A percentile compares a stretch with the other conserved stretches of the same genome.
Conservation (phyloP, 35 echinoderm and acorn worm genomes). For the Lytechinus variegatus region DNA sequence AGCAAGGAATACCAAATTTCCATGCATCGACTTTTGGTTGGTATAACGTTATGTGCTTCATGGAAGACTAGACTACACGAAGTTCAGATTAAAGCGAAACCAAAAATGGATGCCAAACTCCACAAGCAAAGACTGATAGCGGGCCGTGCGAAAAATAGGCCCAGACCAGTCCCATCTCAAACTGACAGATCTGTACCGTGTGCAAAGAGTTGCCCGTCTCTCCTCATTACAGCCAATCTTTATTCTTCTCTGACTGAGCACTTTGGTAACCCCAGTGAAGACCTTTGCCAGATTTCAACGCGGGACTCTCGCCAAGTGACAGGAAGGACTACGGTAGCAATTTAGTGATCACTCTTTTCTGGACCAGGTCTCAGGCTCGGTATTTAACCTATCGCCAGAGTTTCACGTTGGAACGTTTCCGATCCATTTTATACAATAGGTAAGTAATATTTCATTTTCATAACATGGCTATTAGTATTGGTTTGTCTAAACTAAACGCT, state of each 20-base stretch:
- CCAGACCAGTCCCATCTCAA: background rate
- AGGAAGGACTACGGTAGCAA: background rate
- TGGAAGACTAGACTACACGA: background rate
- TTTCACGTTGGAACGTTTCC: too few species aligned
- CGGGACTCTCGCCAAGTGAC: background rate
- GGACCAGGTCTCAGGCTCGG: background rate
- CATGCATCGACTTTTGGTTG: background rate
- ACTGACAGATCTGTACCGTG: background rate
- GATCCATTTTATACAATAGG: too few species aligned
- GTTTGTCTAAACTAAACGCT: too few species aligned
- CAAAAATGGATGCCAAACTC: conserved; percentile 5
- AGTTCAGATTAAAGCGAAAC: background rate
- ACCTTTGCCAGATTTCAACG: background rate
- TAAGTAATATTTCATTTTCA: too few species aligned
- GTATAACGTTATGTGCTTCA: background rate
- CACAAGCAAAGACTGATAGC: background rate
- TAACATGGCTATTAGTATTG: too few species aligned
- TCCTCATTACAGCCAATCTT: background rate
- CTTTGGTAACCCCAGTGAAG: background rate
- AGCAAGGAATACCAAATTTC: background rate
- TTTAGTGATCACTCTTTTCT: background rate
- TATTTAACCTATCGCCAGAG: background rate
- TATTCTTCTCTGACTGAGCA: background rate
- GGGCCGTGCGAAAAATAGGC: background rate
- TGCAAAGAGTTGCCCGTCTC: background rate